Evolutionary conservation across 1,140 invertebrate species (phyloP), one percentile per base, ranked within the genome.

Genomic region (Mizuhopecten yessoensis): DNA sequence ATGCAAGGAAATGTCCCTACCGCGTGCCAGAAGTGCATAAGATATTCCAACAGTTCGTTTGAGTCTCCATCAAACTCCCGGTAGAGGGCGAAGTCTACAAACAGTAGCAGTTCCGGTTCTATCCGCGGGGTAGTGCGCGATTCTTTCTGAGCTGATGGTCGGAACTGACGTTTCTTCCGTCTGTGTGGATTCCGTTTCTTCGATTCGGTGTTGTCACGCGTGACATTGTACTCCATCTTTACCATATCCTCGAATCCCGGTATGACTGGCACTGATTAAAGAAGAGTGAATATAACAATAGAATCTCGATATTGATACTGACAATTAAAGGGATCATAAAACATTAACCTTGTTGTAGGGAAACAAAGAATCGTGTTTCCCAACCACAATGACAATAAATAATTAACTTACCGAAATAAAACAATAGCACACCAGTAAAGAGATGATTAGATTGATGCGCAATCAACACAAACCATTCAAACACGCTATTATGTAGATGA

Each of bases 21-120:
- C 86, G 94, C 93, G 75, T 95, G 95, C 95, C 95, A 95, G 89
- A 95, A 95, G 91, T 95, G 95, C 33, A 95, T 87, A n/a, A 95
- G 90, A 90, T 94, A 95, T 87, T 94, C 93, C 45, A 94, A 87
- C 15, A 95, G 88, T 87, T 94, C 92, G 29, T 92, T 92, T n/a
- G 94, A 93, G 57, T 94, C 93, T 34, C 93, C 93, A 36, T 94
- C 92, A 92, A 95, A 95, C 33, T 93, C 91, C 87, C 92, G 88
- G 49, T 93, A 94, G 86, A 94, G 88, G 23, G 94, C 94, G 89
- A 91, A 91, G 87, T 94, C 94, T 49, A 93, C 92, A 87, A 94
- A 94, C 9, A 94, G 34, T 13, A 94, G n/a, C 1, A 94, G 89
- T 87, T 94, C 94, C 49, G 94, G 94, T 87, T 94, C 94, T 49